Base-by-base conservation (phyloP, 1,140 invertebrate genomes). In the Caenorhabditis remanei region DNA sequence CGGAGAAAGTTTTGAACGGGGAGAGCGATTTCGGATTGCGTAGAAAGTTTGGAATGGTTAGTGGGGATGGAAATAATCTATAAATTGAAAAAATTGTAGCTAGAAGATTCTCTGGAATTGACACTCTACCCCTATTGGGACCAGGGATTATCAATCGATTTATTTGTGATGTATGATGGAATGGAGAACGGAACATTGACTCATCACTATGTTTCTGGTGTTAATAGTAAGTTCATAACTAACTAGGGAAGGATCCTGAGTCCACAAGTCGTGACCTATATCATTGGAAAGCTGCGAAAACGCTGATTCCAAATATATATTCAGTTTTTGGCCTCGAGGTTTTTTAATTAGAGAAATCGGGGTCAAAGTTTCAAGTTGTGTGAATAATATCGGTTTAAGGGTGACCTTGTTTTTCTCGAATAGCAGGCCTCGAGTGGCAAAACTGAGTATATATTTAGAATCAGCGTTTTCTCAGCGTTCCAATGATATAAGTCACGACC, bases 81-180 rank as follows among this genome's bases (percentile, higher is more conserved):
- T 48, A 13, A 65, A 13, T 24, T 79, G 5, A 6, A 48, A 48
- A 65, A 41, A 0, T 50, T 85, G 11, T 32, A 85, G 84, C 3
- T 71, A 9, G 46, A 67, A 8, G 84, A 85, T 46, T 21, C 21
- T n/a, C 61, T 65, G 4, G 84, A 85, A 53, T 6, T 85, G 3
- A 85, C 84, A 19, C 61, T 71, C 4, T 5, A 4, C 19, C 63
- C 61, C 11, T 53, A 32, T 19, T 2, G n/a, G 1, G 4, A 16
- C 3, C 21, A 5, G 3, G 8, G n/a, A 4, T 14, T 19, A 9
- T 2, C 4, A 16, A 85, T 85, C 16, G 84, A 85, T 63, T 24
- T 85, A 13, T 85, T 85, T 19, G 11, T 85, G 19, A 67, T 85
- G 63, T 67, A 67, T 46, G 63, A 84, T 58, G 46, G 21, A 21